Percentiles rank a stretch among this genome's conserved stretches.
These are phyloP conservation scores for Drosophila murphyi DNA, from an alignment of 1,140 invertebrate genomes.

Conservation along the genomic window DNA sequence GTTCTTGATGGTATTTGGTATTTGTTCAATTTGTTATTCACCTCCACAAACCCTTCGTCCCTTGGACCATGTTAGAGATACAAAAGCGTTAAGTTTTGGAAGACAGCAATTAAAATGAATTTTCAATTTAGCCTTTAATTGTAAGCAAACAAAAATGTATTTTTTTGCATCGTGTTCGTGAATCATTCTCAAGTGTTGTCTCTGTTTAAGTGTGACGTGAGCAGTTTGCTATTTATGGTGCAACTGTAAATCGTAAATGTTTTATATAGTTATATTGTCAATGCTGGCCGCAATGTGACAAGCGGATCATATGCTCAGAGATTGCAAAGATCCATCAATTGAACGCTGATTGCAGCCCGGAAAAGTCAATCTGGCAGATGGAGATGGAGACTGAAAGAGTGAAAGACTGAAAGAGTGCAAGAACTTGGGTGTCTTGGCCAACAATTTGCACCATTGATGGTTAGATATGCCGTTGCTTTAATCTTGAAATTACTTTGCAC, in stretches of 20 bases:
- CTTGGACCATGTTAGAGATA: too few species aligned
- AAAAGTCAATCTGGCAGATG: constrained; percentile 60
- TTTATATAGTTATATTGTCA: constrained; percentile 18
- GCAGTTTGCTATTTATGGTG: constrained; percentile 4
- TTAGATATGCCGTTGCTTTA: constrained; percentile 68
- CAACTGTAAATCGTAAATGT: constrained; percentile 40
- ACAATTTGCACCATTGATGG: constrained; percentile 45
- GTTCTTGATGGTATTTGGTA: neutral
- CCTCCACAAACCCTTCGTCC: too few species aligned
- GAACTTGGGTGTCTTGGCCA: constrained; percentile 15
- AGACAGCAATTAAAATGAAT: too few species aligned
- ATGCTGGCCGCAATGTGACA: constrained; percentile 33
- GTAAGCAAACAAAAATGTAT: neutral
- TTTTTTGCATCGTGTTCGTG: neutral
- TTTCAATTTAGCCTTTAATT: too few species aligned
- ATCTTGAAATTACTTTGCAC: constrained; percentile 49
- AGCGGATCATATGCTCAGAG: constrained; percentile 43
- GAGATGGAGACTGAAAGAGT: constrained; percentile 6
- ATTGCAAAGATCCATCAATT: constrained; percentile 32
- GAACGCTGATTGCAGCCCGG: constrained; percentile 44
- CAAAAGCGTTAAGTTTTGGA: too few species aligned
- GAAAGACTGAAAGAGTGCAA: constrained; percentile 20
- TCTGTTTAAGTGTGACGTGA: too few species aligned
- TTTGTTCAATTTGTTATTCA: neutral
- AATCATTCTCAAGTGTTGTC: neutral